Conservation (phyloP, 2,113 vertebrate genomes). For the Scomber japonicus region DNA sequence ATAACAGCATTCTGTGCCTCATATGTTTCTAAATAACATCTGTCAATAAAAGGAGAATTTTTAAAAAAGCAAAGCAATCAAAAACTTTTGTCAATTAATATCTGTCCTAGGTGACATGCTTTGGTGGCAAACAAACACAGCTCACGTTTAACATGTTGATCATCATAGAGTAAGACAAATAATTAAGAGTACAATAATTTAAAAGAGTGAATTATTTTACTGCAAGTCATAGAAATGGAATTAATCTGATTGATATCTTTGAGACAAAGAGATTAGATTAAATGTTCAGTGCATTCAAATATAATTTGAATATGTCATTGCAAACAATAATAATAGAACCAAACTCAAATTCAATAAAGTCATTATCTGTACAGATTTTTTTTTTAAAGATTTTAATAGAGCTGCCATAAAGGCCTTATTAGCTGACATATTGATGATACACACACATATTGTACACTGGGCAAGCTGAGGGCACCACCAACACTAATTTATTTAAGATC, state of each 20-base stretch:
- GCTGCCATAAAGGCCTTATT: background rate
- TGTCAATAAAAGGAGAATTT: slow-evolving; percentile 4
- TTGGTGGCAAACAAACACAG: slow-evolving; percentile 17
- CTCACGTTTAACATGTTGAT: background rate
- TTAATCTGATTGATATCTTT: no score
- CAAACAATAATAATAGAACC: no score
- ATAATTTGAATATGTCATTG: no score
- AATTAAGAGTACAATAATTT: no score
- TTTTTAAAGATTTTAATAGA: background rate
- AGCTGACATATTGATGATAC: background rate
- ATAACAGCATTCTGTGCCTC: background rate
- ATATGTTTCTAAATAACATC: slow-evolving; percentile 31
- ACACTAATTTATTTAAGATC: background rate
- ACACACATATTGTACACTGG: background rate
- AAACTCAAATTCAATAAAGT: no score
- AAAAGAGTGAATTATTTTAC: no score
- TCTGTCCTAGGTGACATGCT: slow-evolving; percentile 5
- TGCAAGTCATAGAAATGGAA: no score
- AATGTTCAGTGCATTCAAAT: no score
- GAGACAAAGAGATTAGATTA: no score
- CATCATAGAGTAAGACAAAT: background rate
- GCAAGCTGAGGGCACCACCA: background rate
- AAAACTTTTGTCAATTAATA: slow-evolving; percentile 1
- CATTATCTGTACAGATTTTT: no score
- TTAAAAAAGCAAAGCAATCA: slow-evolving; percentile 7